phyloP scores from a whole-genome alignment of 2,113 vertebrate genomes.

The Vidua chalybeata region DNA sequence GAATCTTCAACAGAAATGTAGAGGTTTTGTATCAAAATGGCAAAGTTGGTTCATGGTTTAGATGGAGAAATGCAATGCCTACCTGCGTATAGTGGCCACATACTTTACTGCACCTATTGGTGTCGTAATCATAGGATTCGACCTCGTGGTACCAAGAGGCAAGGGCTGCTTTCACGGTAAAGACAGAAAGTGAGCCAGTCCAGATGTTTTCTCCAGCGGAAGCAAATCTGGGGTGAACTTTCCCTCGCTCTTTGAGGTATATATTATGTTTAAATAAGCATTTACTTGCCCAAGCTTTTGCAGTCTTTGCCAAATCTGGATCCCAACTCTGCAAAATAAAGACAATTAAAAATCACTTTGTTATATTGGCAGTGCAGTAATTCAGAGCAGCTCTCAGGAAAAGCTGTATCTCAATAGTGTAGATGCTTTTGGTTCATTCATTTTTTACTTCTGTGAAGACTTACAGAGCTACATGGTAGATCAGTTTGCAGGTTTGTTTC shows the following conservation, averaged over 20 bases:
- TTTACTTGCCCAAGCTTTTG: slow-evolving; percentile 43
- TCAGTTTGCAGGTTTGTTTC: not conserved
- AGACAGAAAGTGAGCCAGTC: not conserved
- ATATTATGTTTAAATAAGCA: slow-evolving; percentile 51
- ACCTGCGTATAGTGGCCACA: slow-evolving; percentile 70
- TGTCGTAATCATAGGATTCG: not conserved
- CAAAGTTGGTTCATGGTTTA: not conserved
- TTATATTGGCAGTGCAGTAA: not conserved
- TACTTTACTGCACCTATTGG: not conserved
- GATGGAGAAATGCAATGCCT: not conserved
- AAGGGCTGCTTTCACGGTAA: not conserved
- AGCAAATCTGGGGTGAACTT: slow-evolving; percentile 43
- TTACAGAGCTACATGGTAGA: not conserved
- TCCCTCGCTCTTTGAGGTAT: not conserved
- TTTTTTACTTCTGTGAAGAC: not conserved
- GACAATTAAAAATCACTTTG: not conserved
- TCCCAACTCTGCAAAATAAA: slow-evolving; percentile 66
- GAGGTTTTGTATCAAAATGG: not conserved
- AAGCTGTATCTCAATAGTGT: not conserved
- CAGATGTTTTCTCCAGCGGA: slow-evolving; percentile 60
- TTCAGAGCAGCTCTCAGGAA: not conserved
- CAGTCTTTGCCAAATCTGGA: slow-evolving; percentile 60
- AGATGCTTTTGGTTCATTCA: not conserved
- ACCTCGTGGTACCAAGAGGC: not conserved
- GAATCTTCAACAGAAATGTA: not conserved